Evolutionary conservation across 2,797 vertebrate genomes (phyloP).

Genomic region (Tympanoctomys barrerae): DNA sequence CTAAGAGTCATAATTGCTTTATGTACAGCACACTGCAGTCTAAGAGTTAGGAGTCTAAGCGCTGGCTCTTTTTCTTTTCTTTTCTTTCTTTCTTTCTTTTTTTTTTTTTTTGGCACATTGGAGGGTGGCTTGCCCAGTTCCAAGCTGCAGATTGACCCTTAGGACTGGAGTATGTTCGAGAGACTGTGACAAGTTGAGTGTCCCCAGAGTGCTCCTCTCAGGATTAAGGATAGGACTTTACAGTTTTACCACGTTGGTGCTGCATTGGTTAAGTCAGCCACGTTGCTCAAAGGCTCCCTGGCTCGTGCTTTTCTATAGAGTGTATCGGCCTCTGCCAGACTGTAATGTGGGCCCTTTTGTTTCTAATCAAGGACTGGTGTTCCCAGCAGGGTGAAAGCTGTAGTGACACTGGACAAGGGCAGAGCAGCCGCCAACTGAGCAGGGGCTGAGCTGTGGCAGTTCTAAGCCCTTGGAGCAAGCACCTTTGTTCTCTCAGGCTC

Average conservation of each 20-base stretch:
- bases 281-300: background rate
- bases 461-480: background rate
- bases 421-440: no score
- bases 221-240: background rate
- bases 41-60: background rate
- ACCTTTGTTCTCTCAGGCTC: background rate
- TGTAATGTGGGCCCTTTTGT: background rate
- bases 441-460: background rate
- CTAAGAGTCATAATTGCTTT: background rate
- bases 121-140: background rate
- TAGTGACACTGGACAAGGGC: background rate
- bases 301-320: background rate
- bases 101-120: no score
- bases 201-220: background rate
- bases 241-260: background rate
- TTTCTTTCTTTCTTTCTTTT: no score
- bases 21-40: no score
- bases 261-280: background rate
- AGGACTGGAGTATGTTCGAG: background rate
- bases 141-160: background rate
- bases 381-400: background rate
- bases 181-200: background rate
- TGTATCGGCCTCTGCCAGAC: background rate
- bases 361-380: background rate
- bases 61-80: background rate